phyloP scores from a whole-genome alignment of 1,140 invertebrate species.

The Paramacrobiotus metropolitanus region DNA sequence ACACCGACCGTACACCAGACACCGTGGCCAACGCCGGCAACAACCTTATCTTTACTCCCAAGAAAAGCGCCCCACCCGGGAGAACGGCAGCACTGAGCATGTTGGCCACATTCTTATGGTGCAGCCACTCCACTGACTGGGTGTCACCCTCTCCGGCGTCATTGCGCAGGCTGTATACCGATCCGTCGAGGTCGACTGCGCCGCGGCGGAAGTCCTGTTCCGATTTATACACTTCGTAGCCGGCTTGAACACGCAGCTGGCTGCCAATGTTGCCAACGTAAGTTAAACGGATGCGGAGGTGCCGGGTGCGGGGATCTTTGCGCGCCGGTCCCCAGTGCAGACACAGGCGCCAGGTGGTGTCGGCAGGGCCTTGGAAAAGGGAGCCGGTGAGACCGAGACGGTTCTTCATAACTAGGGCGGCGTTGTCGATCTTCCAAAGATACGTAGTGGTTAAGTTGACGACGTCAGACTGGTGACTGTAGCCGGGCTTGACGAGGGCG shows the following conservation, averaged over 20 bases:
- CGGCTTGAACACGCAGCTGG: not conserved
- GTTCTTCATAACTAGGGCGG: not conserved
- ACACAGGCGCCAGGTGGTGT: not conserved
- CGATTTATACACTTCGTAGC: not conserved
- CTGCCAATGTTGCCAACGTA: not conserved
- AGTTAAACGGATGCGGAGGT: not conserved
- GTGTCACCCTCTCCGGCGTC: not conserved
- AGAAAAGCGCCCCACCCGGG: not conserved
- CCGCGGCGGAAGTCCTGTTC: not conserved
- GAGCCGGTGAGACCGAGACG: not conserved
- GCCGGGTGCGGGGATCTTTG: not conserved
- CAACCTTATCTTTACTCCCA: not conserved
- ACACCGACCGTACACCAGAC: not conserved
- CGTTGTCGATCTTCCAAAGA: not conserved
- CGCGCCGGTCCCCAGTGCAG: not conserved
- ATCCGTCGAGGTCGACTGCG: not conserved
- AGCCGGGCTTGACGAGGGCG: not conserved
- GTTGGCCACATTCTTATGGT: not conserved
- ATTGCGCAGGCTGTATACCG: not conserved
- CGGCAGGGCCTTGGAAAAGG: not conserved
- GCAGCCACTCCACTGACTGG: not conserved
- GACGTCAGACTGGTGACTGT: not conserved
- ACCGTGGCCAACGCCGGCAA: not conserved
- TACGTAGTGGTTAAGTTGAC: not conserved
- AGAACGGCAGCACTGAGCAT: not conserved